These are phyloP conservation scores for Maccullochella peelii DNA, from an alignment of 2,113 vertebrate species.

Conservation along the genomic window DNA sequence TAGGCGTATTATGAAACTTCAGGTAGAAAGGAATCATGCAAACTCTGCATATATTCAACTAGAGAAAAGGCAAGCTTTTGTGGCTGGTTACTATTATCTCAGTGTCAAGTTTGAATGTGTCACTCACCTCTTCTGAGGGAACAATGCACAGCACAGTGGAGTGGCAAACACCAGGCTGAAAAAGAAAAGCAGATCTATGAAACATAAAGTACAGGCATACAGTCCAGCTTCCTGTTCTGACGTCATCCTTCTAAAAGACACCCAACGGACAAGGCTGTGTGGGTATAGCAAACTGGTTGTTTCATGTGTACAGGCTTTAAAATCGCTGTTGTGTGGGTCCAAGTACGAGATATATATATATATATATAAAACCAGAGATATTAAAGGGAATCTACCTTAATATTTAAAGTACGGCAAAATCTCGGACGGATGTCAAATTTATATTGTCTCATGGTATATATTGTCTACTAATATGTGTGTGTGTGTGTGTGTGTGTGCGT, in stretches of 20 bases:
- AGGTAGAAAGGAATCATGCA: slow-evolving; percentile 17
- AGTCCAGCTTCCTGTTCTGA: neutral
- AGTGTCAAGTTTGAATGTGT: neutral
- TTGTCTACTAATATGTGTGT: neutral
- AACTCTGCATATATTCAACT: slow-evolving; percentile 7
- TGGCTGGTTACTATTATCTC: neutral
- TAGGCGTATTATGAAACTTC: slow-evolving; percentile 24
- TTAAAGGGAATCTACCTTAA: neutral
- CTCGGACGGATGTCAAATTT: too few relatives aligned
- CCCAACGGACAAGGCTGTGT: neutral
- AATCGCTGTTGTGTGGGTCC: neutral
- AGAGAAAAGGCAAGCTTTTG: neutral
- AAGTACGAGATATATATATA: too few relatives aligned
- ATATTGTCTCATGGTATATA: neutral
- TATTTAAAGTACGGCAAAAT: neutral
- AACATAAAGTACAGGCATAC: neutral
- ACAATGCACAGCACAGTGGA: slow-evolving; percentile 95
- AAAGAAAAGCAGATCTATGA: slow-evolving; percentile 37
- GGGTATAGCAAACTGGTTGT: neutral
- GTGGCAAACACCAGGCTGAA: slow-evolving; percentile 96
- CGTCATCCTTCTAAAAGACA: neutral
- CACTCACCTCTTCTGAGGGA: slow-evolving; percentile 96
- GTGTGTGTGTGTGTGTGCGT: neutral
- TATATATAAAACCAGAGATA: neutral
- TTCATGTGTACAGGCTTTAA: neutral